These are phyloP conservation scores for Cynopterus brachyotis DNA, from an alignment of 2,113 vertebrate genomes.

Conservation along the genomic window DNA sequence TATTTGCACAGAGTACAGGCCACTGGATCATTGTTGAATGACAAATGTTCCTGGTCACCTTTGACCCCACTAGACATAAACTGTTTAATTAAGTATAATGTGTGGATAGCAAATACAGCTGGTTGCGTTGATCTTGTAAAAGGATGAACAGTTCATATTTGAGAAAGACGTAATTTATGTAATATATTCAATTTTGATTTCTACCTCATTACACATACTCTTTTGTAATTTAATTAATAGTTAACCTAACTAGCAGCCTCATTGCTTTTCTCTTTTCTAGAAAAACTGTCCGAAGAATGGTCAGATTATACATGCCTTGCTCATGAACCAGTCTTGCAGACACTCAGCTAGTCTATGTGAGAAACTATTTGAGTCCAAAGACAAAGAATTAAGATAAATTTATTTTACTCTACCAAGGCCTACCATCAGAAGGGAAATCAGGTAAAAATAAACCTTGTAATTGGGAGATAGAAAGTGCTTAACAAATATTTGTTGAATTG, in stretches of 20 bases:
- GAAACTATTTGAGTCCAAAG: not conserved
- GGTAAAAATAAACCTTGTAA: not conserved
- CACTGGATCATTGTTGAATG: not conserved
- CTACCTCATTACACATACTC: not conserved
- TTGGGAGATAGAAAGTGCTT: not conserved
- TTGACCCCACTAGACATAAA: conserved; percentile 5
- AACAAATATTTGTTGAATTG: not conserved
- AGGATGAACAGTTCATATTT: conserved; percentile 50
- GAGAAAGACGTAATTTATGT: conserved; percentile 15
- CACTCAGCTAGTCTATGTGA: not conserved
- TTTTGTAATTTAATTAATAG: conserved; percentile 42
- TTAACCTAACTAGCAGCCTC: not conserved
- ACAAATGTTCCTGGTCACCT: not conserved
- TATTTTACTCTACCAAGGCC: not conserved
- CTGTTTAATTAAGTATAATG: conserved; percentile 57
- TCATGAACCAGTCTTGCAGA: not conserved
- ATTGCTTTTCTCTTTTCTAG: not conserved
- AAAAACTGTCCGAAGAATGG: not conserved
- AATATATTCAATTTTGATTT: not conserved
- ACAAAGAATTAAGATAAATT: not conserved
- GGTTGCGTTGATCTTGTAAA: conserved; percentile 11
- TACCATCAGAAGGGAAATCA: not conserved
- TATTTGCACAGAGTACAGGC: not conserved
- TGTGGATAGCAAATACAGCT: not conserved
- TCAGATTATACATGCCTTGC: not conserved